Evolutionary conservation across 2,113 vertebrate species (phyloP), one percentile per base, ranked within the genome.

Genomic region (Andinoacara biseriatus): DNA sequence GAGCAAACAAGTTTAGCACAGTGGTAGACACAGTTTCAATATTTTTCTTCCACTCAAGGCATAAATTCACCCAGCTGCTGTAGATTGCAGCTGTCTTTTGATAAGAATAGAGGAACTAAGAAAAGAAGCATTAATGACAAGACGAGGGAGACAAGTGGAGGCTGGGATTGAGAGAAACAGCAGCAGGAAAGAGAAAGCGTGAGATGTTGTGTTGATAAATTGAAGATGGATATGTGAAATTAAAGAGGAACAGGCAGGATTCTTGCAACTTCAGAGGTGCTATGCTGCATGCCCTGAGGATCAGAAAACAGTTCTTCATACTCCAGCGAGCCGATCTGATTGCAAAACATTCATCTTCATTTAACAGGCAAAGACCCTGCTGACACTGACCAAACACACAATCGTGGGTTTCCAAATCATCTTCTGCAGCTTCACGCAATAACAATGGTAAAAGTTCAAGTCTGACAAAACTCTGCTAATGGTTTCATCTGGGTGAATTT

Each of bases 311-410:
- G 83, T 79, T 86, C 87, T 90, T 86, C 87, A 94, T 75, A 86
- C 90, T 78, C 89, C 89, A 91, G 76, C 63, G 87, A 82, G 75
- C 85, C 24, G 74, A 83, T 60, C 78, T 88, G 89, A 92, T 81
- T 87, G 79, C 83, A 82, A 84, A 93, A 90, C 89, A 94, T 95
- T 94, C 82, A 92, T 94, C 93, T 91, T 94, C 85, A 93, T 95
- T 94, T 94, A 91, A 85, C 72, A 87, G 88, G 59, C 74, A 60
- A 80, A 87, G 77, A 89, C 29, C 62, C 57, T 59, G 78, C 86
- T 76, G 61, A 86, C 81, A 83, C 76, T 77, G 58, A 58, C 22
- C 31, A 49, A 60, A 24, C 74, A 79, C n/a, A 40, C 54, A 57
- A 74, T 57, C 65, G 35, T 7, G 24, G 58, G 38, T 67, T 63